Conservation (phyloP, 2,797 vertebrate genomes). For the Xerus rutilus region DNA sequence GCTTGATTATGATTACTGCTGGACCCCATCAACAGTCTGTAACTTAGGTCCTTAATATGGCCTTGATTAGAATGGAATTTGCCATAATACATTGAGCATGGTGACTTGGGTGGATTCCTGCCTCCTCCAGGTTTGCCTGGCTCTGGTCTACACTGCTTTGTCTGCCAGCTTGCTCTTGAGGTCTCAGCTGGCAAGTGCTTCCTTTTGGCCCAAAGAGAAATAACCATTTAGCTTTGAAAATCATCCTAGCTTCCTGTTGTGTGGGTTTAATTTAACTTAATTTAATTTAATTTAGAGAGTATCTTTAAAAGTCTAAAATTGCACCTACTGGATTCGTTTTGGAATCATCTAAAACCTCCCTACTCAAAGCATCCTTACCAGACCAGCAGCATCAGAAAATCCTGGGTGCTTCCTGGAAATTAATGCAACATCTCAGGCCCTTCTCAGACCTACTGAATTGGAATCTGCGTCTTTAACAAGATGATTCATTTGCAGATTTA, state of each 20-base stretch:
- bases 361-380: background rate
- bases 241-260: constrained; percentile 54
- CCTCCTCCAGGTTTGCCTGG: background rate
- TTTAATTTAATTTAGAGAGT: constrained; percentile 6
- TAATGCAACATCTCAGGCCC: background rate
- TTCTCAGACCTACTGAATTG: background rate
- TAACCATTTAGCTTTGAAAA: constrained; percentile 53
- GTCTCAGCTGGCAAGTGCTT: constrained; percentile 28
- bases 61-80: background rate
- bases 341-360: constrained; percentile 12
- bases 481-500: background rate
- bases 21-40: background rate
- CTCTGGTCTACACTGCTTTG: background rate
- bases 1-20: background rate
- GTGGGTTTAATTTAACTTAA: constrained; percentile 48
- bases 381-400: background rate
- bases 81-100: background rate
- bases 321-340: background rate
- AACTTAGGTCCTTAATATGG: background rate
- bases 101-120: background rate
- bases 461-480: background rate
- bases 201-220: constrained; percentile 19
- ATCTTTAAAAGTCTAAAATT: constrained; percentile 57
- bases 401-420: background rate
- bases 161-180: constrained; percentile 28